Conservation (phyloP, 1,140 invertebrate genomes). For the Bombyx mandarina region DNA sequence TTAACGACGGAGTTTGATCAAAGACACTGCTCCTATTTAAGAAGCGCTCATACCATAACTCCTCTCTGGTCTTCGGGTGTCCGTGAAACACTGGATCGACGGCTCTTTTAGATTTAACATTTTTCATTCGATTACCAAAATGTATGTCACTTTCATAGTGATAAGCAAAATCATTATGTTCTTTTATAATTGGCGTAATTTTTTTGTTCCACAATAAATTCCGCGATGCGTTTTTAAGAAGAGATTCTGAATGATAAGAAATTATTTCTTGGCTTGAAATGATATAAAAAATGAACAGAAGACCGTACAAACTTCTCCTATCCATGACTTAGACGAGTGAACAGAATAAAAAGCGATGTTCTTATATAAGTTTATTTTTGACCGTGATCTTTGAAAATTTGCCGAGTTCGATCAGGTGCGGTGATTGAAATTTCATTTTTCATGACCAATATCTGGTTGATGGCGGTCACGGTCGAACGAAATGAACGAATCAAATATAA, state of each 20-base stretch:
- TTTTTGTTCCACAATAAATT: no score
- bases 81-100: constrained; percentile 66
- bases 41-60: constrained; percentile 68
- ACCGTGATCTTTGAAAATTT: constrained; percentile 39
- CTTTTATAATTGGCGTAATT: no score
- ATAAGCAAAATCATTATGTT: no score
- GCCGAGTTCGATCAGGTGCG: constrained; percentile 51
- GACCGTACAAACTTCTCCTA: constrained; percentile 10
- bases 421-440: constrained; percentile 67
- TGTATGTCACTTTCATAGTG: no score
- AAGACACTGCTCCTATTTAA: constrained; percentile 44
- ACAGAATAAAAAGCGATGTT: background rate
- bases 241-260: no score
- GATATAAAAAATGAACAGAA: background rate
- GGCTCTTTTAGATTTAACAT: constrained; percentile 32
- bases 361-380: constrained; percentile 29
- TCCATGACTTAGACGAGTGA: constrained; percentile 3
- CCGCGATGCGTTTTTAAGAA: no score
- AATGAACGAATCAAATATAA: background rate
- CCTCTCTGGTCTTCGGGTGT: constrained; percentile 70
- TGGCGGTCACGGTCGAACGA: constrained; percentile 23
- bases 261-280: no score
- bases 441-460: constrained; percentile 23
- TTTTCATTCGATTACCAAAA: constrained; percentile 2
- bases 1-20: constrained; percentile 69